Evolutionary conservation across 2,888 invertebrate genomes (phyloP).

Genomic region (Altica lythri): DNA sequence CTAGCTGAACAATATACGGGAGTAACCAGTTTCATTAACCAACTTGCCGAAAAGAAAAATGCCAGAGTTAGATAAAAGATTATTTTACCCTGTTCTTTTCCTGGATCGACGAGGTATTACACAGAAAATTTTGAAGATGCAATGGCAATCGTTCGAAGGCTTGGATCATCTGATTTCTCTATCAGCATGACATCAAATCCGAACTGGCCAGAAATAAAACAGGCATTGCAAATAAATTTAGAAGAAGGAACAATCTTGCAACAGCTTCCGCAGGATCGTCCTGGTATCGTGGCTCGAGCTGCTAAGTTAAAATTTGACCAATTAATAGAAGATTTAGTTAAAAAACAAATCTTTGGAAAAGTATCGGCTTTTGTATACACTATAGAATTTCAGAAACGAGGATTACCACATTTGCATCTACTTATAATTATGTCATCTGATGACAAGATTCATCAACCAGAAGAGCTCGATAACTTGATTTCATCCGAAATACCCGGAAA

Average conservation of each 20-base stretch:
- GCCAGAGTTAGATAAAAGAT: constrained; percentile 36
- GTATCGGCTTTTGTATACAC: constrained; percentile 6
- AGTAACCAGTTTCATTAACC: background rate
- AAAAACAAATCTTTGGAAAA: constrained; percentile 18
- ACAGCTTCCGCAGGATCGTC: constrained; percentile 5
- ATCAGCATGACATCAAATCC: constrained; percentile 23
- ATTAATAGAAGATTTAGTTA: constrained; percentile 5
- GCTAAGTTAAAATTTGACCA: constrained; percentile 21
- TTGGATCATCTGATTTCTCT: constrained; percentile 22
- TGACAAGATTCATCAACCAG: background rate
- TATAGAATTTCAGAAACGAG: constrained; percentile 24
- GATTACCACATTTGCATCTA: constrained; percentile 21
- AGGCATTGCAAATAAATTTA: background rate
- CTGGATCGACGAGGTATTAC: constrained; percentile 47
- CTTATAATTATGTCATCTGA: background rate
- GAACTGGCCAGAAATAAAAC: constrained; percentile 15
- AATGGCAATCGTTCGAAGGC: constrained; percentile 44
- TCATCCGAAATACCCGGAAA: background rate
- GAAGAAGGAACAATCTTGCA: background rate
- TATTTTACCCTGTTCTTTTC: constrained; percentile 43
- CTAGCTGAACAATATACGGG: background rate
- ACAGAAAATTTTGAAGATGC: constrained; percentile 48
- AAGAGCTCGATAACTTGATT: background rate
- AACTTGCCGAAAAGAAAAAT: constrained; percentile 36
- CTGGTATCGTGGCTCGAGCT: constrained; percentile 22